Percentiles rank a stretch among this genome's conserved stretches.
These are phyloP conservation scores for Argopecten irradians DNA, from an alignment of 1,140 invertebrate genomes.

Conservation along the genomic window DNA sequence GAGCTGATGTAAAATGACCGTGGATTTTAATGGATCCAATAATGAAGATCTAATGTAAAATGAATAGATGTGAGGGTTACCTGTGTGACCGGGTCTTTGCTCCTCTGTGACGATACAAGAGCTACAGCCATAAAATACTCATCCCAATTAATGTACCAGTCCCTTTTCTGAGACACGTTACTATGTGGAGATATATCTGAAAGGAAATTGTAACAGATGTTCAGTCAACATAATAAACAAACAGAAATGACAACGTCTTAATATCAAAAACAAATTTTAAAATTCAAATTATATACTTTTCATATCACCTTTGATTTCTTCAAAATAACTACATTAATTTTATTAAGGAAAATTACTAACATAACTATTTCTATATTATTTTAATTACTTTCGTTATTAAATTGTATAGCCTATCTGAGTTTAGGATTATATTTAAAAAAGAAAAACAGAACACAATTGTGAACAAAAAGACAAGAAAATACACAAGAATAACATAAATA, in stretches of 20 bases:
- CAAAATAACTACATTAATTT: not conserved
- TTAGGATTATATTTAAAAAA: too few species aligned
- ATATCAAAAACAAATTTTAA: not conserved
- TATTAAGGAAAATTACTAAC: not conserved
- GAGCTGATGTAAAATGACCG: too few species aligned
- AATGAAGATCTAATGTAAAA: too few species aligned
- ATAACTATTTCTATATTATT: not conserved
- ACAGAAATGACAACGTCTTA: slow-evolving; percentile 3
- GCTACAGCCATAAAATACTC: slow-evolving; percentile 95
- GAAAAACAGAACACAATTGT: too few species aligned
- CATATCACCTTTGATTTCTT: not conserved
- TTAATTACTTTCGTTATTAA: not conserved
- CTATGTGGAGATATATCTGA: slow-evolving; percentile 22
- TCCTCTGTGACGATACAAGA: slow-evolving; percentile 89
- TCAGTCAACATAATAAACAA: slow-evolving; percentile 26
- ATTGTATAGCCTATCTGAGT: too few species aligned
- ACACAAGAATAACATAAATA: too few species aligned
- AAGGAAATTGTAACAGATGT: slow-evolving; percentile 8
- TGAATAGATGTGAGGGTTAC: not conserved
- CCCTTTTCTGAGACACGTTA: slow-evolving; percentile 72
- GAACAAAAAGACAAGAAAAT: too few species aligned
- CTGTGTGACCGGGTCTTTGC: slow-evolving; percentile 93
- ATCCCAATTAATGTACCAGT: slow-evolving; percentile 83
- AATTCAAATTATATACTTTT: not conserved
- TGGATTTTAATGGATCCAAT: not conserved